phyloP scores from a whole-genome alignment of 2,797 vertebrate species.

The Oreochromis grahami region DNA sequence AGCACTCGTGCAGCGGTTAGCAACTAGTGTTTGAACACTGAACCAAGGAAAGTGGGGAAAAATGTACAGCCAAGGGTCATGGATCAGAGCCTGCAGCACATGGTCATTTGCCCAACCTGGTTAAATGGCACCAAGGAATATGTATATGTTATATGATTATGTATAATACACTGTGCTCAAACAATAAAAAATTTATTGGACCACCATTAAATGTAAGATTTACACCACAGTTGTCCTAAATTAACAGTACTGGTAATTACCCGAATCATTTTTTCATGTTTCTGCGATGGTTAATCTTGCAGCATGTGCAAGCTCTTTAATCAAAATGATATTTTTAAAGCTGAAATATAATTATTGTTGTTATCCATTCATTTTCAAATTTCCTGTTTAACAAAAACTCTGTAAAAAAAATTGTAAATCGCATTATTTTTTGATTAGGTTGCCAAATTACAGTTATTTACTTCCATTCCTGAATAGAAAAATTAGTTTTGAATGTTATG shows the following conservation, averaged over 20 bases:
- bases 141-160: neutral
- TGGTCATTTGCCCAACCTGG: neutral
- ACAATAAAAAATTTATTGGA: neutral
- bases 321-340: neutral
- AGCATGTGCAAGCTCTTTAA: neutral
- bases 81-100: neutral
- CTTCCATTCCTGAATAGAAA: neutral
- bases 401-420: neutral
- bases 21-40: neutral
- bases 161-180: neutral
- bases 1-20: neutral
- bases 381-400: neutral
- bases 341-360: neutral
- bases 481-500: neutral
- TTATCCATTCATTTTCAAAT: neutral
- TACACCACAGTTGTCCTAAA: neutral
- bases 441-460: neutral
- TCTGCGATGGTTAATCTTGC: neutral
- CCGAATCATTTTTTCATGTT: neutral
- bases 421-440: neutral
- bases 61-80: neutral
- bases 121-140: neutral
- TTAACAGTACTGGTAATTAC: neutral
- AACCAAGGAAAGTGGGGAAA: neutral
- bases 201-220: neutral